phyloP scores from a whole-genome alignment of 2,797 vertebrate genomes.

The Sarcoramphus papa region DNA sequence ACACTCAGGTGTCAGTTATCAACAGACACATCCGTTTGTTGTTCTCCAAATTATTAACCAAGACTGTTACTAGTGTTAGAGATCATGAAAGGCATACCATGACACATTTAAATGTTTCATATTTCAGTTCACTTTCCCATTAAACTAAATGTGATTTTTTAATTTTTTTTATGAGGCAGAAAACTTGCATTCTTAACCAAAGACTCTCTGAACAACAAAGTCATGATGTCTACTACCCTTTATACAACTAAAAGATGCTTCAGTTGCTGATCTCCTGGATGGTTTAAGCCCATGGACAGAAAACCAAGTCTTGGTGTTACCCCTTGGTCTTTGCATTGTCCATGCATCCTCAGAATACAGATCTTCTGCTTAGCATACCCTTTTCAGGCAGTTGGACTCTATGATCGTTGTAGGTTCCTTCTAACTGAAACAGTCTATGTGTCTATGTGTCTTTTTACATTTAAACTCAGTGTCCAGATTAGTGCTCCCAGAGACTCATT shows the following conservation, averaged over 20 bases:
- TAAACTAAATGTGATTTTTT: not conserved
- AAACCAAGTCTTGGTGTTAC: not conserved
- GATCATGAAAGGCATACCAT: not conserved
- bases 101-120: not conserved
- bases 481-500: not conserved
- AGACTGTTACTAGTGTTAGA: not conserved
- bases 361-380: not conserved
- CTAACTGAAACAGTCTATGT: not conserved
- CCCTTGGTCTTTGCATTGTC: not conserved
- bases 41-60: not conserved
- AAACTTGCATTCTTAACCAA: not conserved
- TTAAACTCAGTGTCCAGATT: not conserved
- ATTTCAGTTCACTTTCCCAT: not conserved
- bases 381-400: not conserved
- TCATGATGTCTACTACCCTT: not conserved
- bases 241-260: not conserved
- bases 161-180: not conserved
- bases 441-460: not conserved
- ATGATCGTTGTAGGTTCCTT: accelerated
- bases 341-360: not conserved
- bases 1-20: not conserved
- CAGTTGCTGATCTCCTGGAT: not conserved
- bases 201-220: not conserved
- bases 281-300: not conserved
- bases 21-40: not conserved